Base-by-base conservation (phyloP, 2,888 invertebrate genomes). In the Octonoba sinensis region DNA sequence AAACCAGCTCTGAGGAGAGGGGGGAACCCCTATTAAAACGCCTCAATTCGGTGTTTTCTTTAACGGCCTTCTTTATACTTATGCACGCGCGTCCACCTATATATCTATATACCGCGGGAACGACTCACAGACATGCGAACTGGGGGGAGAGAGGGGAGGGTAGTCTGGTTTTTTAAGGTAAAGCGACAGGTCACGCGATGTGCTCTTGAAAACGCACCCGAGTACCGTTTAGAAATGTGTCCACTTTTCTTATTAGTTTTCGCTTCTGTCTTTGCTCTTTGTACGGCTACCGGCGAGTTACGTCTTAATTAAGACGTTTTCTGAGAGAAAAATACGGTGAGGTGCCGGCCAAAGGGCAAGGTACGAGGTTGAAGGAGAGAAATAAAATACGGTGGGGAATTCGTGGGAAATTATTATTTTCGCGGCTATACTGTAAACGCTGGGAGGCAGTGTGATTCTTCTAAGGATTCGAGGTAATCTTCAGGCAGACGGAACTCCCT, bases 171-270 rank as follows among this genome's bases (percentile, higher is more conserved):
- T 75, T 69, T 57, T 71, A 72, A 78, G 78, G 20, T 78, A 78
- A 78, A 72, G 71, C 66, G 78, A 78, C 78, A 66, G 47, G 78
- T 78, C 78, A 78, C 78, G 78, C 78, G 24, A 78, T 3, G 24
- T 15, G 46, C 24, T 51, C 66, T 47, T 78, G 51, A 60, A 71
- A 78, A 72, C 59, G 78, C 66, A 70, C 67, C 64, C 62, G 47
- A 56, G 16, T 64, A 27, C 64, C 44, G 44, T 62, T 62, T 36
- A 46, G 44, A 44, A 46, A 46, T 36, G 62, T 46, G 62, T 62
- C 44, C 18, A 46, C 16, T 16, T 62, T 62, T 57, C 11, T 62
- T 62, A 18, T 62, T 62, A 44, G 46, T 62, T 62, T 62, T 24
- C 46, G 16, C 24, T 51, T 62, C 49, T 62, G 51, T 62, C 27